Percentiles rank a stretch among this genome's conserved stretches.
phyloP scores from a whole-genome alignment of 37 sponge, comb jelly and placozoan species.

The Tethya wilhelma region DNA sequence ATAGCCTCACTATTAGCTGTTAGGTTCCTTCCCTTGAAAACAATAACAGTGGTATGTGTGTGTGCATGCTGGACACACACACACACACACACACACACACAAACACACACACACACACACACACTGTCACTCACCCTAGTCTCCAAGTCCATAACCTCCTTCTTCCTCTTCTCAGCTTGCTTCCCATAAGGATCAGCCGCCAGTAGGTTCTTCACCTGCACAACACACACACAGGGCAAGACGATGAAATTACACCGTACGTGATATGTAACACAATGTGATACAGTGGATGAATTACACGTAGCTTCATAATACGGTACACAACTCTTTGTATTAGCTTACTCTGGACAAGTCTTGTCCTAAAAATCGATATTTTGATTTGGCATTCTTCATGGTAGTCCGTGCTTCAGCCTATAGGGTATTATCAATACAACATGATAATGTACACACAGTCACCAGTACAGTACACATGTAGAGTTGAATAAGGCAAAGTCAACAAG shows the following conservation, averaged over 20 bases:
- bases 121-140: conserved; percentile 51
- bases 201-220: conserved; percentile 53
- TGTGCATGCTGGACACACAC: too few relatives aligned
- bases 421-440: background rate
- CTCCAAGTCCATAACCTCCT: conserved; percentile 53
- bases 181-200: conserved; percentile 47
- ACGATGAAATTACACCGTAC: too few relatives aligned
- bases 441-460: conserved; percentile 14
- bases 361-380: conserved; percentile 50
- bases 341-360: conserved; percentile 55
- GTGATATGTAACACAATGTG: background rate
- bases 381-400: conserved; percentile 40
- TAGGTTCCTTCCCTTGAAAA: background rate
- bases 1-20: background rate
- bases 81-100: too few relatives aligned
- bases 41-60: too few relatives aligned
- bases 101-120: too few relatives aligned
- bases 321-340: conserved; percentile 7
- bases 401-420: conserved; percentile 38
- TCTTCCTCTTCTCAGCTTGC: conserved; percentile 69
- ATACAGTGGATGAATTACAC: too few relatives aligned
- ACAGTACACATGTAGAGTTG: too few relatives aligned
- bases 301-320: background rate
- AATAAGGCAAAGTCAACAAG: too few relatives aligned
- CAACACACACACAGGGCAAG: too few relatives aligned